Evolutionary conservation across 1,140 invertebrate genomes (phyloP), one percentile per base, ranked within the genome.

Genomic region (Drosophila mayri): DNA sequence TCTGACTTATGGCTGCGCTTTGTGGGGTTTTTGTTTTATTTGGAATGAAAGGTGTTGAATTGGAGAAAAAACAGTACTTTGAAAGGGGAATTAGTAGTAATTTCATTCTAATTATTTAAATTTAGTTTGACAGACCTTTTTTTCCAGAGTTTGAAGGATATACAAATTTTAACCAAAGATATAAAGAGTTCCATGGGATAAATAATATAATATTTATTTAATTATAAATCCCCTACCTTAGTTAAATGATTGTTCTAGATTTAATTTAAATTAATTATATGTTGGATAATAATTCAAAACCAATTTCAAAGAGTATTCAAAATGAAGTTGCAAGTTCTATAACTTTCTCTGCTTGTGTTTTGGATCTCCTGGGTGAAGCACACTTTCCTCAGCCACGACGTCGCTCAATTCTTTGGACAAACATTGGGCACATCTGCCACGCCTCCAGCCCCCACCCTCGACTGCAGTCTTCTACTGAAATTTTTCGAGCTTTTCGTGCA

Each of bases 391-490:
- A 25, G 43, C 52, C 22, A 41, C 25, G 25, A 52, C 46, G 66
- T 79, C 38, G 55, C 76, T 70, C 86, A 91, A 90, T 90, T 86
- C 87, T 82, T 91, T 82, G 70, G 47, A 79, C 86, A 90, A 90
- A 90, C 86, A 90, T 37, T 63, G 75, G 44, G 57, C 41, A 30
- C 46, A 59, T 20, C 41, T 66, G 76, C 63, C 54, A 67, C 63
- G 50, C 84, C 76, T 75, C 58, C 60, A 37, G 32, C 35, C 41
- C 63, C 55, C 25, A 8, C 14, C 38, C 28, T 40, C 50, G n/a
- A 25, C 44, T 61, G 30, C 75, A 66, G 41, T 50, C 22, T 44
- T 58, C 60, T 63, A 66, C 63, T 66, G 68, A 80, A 88, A 76
- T 80, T 85, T 85, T 72, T 25, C 57, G 18, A 90, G 78, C 80